Evolutionary conservation across 2,888 invertebrate species (phyloP).

Genomic region (Hypselothyrea guttata): DNA sequence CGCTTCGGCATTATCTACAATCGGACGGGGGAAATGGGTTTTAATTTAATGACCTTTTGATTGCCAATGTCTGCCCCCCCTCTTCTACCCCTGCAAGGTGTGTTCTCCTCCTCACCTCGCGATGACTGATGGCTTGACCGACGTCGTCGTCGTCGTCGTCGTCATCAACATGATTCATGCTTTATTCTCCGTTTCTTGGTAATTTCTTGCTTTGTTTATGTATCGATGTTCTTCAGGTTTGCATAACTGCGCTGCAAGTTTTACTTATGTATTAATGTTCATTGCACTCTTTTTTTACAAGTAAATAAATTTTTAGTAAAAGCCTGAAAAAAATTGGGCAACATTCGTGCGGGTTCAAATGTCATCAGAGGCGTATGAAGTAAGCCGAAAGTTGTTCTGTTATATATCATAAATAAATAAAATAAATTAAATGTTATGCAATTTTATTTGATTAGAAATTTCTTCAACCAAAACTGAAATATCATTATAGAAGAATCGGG

Average conservation of each 20-base stretch:
- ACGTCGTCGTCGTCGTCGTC: constrained; percentile 13
- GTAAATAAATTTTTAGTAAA: no score
- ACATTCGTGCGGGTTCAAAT: no score
- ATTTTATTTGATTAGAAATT: no score
- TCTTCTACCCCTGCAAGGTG: constrained; percentile 51
- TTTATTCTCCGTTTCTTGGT: constrained; percentile 54
- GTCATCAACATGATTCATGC: constrained; percentile 32
- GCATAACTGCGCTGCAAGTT: constrained; percentile 23
- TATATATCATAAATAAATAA: no score
- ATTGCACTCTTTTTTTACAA: background rate
- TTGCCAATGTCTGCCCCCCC: constrained; percentile 13
- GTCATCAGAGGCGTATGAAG: no score
- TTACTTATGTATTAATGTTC: constrained; percentile 1
- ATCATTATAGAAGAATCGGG: no score
- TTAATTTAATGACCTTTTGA: constrained; percentile 58
- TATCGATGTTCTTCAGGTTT: constrained; percentile 22
- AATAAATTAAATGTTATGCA: no score
- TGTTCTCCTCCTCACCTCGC: constrained; percentile 27
- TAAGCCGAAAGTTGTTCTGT: no score
- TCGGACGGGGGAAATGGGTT: constrained; percentile 55
- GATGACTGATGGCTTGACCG: constrained; percentile 58
- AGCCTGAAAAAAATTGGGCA: no score
- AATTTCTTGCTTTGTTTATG: constrained; percentile 31
- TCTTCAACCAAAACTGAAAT: no score
- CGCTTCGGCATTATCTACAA: constrained; percentile 22